A percentile compares a stretch with the other conserved stretches of the same genome.
Conservation (phyloP, 1,140 invertebrate species). For the Cydia amplana region DNA sequence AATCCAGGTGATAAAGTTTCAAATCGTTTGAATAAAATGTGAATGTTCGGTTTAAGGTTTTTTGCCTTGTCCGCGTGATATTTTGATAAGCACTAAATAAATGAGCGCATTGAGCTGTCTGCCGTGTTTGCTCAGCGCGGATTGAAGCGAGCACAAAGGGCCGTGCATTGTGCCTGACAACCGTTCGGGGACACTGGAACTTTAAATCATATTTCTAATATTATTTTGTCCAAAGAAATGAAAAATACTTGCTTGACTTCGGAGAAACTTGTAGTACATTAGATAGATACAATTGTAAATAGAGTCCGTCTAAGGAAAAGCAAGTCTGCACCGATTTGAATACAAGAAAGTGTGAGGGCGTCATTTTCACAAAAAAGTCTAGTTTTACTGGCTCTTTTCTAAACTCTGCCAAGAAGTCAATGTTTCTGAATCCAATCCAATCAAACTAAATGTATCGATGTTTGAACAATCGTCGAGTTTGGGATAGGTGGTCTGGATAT, state of each 20-base stretch:
- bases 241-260: background rate
- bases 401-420: too few species aligned
- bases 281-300: too few species aligned
- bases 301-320: too few species aligned
- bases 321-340: too few species aligned
- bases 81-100: slow-evolving; percentile 72
- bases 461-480: too few species aligned
- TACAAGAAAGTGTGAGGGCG: too few species aligned
- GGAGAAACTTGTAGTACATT: background rate
- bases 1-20: slow-evolving; percentile 40
- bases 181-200: slow-evolving; percentile 10
- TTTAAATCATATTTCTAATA: background rate
- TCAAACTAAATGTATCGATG: too few species aligned
- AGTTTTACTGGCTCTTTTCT: too few species aligned
- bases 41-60: slow-evolving; percentile 38
- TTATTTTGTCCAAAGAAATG: background rate
- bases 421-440: too few species aligned
- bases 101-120: slow-evolving; percentile 70
- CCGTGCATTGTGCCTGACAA: slow-evolving; percentile 17
- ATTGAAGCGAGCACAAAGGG: slow-evolving; percentile 35
- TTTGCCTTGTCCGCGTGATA: slow-evolving; percentile 47
- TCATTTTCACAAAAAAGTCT: too few species aligned
- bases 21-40: slow-evolving; percentile 36
- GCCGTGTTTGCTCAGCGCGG: slow-evolving; percentile 55
- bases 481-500: too few species aligned